Evolutionary conservation across 1,140 invertebrate genomes (phyloP), one percentile per base, ranked within the genome.

Genomic region (Stratiolaelaps scimitus): DNA sequence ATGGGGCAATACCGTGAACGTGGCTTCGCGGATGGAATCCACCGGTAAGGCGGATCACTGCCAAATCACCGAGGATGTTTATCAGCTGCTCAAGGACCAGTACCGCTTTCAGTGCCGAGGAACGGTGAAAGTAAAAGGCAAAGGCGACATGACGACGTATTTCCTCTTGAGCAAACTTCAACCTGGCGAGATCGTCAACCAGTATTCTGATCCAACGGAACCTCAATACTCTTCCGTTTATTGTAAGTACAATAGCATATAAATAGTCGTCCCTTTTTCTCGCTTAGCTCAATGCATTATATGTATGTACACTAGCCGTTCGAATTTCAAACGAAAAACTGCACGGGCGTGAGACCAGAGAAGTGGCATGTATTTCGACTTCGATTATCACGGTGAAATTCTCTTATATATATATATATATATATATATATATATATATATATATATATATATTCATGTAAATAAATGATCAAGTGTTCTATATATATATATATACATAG

Each of bases 1-100:
- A 71, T 94, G 90, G 90, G 91, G 91, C 1, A 94, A 94, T 75
- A 92, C 90, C 13, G 91, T 95, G 1, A 93, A 92, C 76, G 86
- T 94, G 1, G 91, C 91, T 1, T 89, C 86, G 73, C 79, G 87
- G 5, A 89, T 90, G 87, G 87, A 90, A 73, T 87, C 85, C 1
- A 89, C 87, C 0, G 87, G 87, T 0, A 77, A 88, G 46, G 85
- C 86, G 0, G 88, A 88, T 73, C 85, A 88, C 73, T 88, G 84
- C 15, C 88, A 89, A 79, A 85, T 88, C 0, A 89, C 87, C 1
- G 87, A 89, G 75, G 87, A 89, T 74, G 86, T 87, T 1, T 86
- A 82, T 71, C 81, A 83, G 72, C 79, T 84, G 7, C 75, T 87
- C 13, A 83, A 82, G 73, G 81, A 82, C 75, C 82, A 84, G 0